Evolutionary conservation across 2,797 vertebrate species (phyloP).

Genomic region (Poeciliopsis paucimaculata): DNA sequence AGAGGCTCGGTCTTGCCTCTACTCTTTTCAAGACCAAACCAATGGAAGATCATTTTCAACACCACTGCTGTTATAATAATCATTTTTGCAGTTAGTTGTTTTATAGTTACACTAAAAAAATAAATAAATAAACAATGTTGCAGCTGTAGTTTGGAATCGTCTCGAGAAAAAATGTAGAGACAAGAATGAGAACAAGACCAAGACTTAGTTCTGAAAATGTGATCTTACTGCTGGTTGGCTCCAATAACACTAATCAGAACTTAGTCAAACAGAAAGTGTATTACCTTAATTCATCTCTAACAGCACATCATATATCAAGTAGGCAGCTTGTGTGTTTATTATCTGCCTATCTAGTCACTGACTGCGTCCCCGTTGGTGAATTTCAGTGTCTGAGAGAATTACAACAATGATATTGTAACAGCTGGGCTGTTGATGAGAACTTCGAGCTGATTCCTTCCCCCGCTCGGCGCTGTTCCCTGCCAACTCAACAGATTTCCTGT

Average conservation of each 20-base stretch:
- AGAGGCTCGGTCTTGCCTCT: too few species aligned
- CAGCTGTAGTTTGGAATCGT: background rate
- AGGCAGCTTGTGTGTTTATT: constrained; percentile 28
- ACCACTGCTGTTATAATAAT: background rate
- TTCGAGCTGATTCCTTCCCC: constrained; percentile 75
- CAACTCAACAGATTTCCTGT: constrained; percentile 66
- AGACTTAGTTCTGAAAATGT: background rate
- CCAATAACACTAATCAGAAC: background rate
- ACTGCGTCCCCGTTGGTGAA: constrained; percentile 50
- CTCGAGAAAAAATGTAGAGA: background rate
- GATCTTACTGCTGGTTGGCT: background rate
- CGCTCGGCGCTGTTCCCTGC: constrained; percentile 62
- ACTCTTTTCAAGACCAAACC: background rate
- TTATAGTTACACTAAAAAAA: background rate
- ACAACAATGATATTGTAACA: constrained; percentile 73
- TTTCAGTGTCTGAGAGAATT: constrained; percentile 63
- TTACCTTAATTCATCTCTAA: constrained; percentile 1
- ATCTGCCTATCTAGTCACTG: constrained; percentile 36
- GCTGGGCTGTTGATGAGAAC: constrained; percentile 77
- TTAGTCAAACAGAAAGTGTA: background rate
- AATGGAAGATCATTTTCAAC: background rate
- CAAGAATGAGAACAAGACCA: background rate
- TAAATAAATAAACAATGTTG: background rate
- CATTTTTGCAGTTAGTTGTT: background rate
- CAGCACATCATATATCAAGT: background rate